Base-by-base conservation (phyloP, 2,797 vertebrate genomes). In the Poeciliopsis presidionis region DNA sequence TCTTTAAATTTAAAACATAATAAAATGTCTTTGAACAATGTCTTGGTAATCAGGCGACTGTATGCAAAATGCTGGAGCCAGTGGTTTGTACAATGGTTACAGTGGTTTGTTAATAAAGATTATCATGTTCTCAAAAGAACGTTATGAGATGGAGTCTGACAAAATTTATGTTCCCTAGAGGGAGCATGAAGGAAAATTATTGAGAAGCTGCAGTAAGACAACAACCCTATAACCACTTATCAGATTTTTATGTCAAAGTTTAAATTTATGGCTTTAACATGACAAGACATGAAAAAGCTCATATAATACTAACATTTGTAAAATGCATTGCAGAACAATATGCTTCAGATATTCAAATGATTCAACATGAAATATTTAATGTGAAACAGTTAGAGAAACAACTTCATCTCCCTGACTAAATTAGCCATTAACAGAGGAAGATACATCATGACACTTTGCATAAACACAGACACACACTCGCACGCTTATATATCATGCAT, bases 341-440 rank as follows among this genome's bases (percentile, higher is more conserved):
- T 87, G 49, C 89, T 70, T 73, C 71, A 77, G 73, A 82, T 71
- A 36, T 75, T 79, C 59, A 45, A 65, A 75, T 79, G 81, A 81
- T 61, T 79, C 72, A 86, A 81, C 46, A 82, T 12, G 77, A 72
- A 84, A 80, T 73, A 87, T 88, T 72, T 22, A 80, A 65, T 55
- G 59, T 14, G 79, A 36, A 84, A 81, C 41, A 71, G 84, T 76
- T 46, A 86, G 22, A n/a, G 84, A 86, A 90, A 84, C 74, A 84
- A 74, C 76, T 81, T 79, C 51, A 91, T 85, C 81, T 70, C 74
- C 33, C 5, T 45, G 82, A 91, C 80, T 83, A 67, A 84, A 81
- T 84, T 61, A 63, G 51, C 73, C 73, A 63, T 57, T 71, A 57
- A 61, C 22, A 77, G 67, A 63, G 45, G 69, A 81, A 86, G 81